Evolutionary conservation across 2,797 vertebrate species (phyloP).

Genomic region (Chaetophractus vellerosus): DNA sequence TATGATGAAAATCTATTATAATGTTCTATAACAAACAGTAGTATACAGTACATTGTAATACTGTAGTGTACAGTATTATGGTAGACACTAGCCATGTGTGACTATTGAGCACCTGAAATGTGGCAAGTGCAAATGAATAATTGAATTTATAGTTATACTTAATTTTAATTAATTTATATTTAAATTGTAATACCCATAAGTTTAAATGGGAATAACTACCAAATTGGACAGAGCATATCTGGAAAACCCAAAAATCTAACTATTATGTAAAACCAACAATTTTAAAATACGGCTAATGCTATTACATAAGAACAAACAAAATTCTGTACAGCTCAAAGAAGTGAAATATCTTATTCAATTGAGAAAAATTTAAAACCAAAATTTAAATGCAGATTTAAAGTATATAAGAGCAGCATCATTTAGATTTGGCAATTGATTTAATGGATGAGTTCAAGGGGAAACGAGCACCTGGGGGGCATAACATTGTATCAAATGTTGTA

Average conservation of each 20-base stretch:
- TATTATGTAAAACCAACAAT: neutral
- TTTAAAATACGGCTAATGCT: conserved; percentile 13
- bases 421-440: neutral
- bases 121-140: neutral
- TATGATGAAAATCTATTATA: neutral
- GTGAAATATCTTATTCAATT: neutral
- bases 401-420: neutral
- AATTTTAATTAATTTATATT: conserved; percentile 1
- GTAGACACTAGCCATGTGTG: neutral
- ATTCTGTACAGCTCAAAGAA: neutral
- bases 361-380: neutral
- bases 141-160: conserved; percentile 36
- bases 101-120: neutral
- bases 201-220: conserved; percentile 40
- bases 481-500: neutral
- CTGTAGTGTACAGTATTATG: neutral
- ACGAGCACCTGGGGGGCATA: neutral
- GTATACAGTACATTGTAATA: neutral
- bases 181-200: neutral
- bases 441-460: neutral
- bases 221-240: neutral
- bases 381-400: neutral
- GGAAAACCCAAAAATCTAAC: neutral
- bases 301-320: neutral
- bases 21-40: neutral